Percentiles rank a stretch among this genome's conserved stretches.
Evolutionary conservation across 64 coral and sea anemone genomes (phyloP).

Genomic region (Catalaphyllia jardinei): DNA sequence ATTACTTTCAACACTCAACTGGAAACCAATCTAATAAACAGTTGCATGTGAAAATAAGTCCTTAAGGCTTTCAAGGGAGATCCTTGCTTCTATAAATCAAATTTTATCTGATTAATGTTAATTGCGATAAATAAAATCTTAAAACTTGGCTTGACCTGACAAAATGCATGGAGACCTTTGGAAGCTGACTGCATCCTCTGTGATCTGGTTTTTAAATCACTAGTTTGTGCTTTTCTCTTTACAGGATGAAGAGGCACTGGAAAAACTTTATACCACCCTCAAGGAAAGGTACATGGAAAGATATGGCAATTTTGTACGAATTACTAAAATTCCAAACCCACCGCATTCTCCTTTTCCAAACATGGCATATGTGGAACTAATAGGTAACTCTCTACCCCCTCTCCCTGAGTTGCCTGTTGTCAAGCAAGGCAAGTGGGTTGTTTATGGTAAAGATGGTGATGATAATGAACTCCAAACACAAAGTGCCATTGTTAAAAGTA

Average conservation of each 20-base stretch:
- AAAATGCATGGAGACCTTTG: no score
- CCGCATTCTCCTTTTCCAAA: slow-evolving; percentile 72
- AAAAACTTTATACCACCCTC: slow-evolving; percentile 81
- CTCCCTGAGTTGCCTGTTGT: slow-evolving; percentile 83
- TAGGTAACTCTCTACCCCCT: slow-evolving; percentile 79
- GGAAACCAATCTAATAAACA: no score
- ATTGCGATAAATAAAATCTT: no score
- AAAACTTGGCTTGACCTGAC: no score
- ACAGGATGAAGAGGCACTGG: slow-evolving; percentile 83
- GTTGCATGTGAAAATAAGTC: background rate
- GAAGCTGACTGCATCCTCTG: no score
- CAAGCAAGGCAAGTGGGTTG: slow-evolving; percentile 67
- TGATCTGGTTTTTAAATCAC: background rate
- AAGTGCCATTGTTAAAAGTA: slow-evolving; percentile 21
- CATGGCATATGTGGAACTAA: slow-evolving; percentile 96
- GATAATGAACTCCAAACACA: background rate
- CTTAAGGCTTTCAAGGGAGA: no score
- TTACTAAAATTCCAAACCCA: slow-evolving; percentile 86
- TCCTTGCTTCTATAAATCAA: no score
- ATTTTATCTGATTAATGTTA: no score
- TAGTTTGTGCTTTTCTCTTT: background rate
- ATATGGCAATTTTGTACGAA: slow-evolving; percentile 90
- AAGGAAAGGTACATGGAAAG: slow-evolving; percentile 85
- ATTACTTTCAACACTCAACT: no score
- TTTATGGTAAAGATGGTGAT: slow-evolving; percentile 47